phyloP scores from a whole-genome alignment of 1,140 invertebrate genomes.

The Drosophila ironensis region DNA sequence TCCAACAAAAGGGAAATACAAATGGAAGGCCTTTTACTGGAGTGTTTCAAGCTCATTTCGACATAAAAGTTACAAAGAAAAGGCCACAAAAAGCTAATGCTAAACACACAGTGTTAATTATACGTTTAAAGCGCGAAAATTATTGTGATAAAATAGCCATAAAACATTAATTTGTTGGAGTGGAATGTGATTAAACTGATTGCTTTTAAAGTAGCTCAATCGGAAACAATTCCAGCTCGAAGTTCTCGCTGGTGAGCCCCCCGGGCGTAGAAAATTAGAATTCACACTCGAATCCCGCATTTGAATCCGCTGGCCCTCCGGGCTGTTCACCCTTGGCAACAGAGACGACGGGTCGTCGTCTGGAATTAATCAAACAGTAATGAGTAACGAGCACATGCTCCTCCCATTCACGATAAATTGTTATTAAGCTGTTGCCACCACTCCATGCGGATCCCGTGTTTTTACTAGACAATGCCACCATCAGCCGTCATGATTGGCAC shows the following conservation, averaged over 20 bases:
- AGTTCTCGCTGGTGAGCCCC: neutral
- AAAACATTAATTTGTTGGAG: no score
- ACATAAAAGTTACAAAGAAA: no score
- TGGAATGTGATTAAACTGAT: no score
- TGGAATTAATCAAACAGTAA: slow-evolving; percentile 41
- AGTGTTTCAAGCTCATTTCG: no score
- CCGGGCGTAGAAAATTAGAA: slow-evolving; percentile 1
- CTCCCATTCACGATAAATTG: slow-evolving; percentile 28
- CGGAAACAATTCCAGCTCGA: neutral
- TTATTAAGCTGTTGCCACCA: slow-evolving; percentile 33
- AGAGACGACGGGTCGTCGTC: slow-evolving; percentile 8
- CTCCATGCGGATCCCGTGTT: slow-evolving; percentile 6
- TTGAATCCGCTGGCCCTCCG: neutral
- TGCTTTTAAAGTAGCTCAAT: neutral
- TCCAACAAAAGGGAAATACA: neutral
- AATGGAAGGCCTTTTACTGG: neutral
- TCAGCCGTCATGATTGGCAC: slow-evolving; percentile 11
- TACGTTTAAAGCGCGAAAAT: no score
- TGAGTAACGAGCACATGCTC: slow-evolving; percentile 33
- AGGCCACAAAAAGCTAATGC: no score
- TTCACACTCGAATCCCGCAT: slow-evolving; percentile 14
- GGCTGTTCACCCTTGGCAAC: slow-evolving; percentile 38
- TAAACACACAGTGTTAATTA: no score
- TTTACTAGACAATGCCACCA: slow-evolving; percentile 17
- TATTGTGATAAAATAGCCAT: no score